phyloP scores from a whole-genome alignment of 2,888 invertebrate genomes.

The Himalopsyche tibetana region DNA sequence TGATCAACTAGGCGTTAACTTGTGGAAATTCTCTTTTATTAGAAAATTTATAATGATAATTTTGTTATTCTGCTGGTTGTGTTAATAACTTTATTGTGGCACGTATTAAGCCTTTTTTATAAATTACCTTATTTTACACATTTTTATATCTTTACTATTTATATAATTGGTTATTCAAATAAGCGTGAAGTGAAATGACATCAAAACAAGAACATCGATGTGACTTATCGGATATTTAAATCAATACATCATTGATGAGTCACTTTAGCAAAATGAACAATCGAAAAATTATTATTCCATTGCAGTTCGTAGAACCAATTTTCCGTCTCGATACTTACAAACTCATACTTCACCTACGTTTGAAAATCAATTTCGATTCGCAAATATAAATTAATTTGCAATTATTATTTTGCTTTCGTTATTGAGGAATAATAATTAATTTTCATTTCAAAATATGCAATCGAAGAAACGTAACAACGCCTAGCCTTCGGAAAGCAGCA shows the following conservation, averaged over 20 bases:
- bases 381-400: neutral
- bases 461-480: neutral
- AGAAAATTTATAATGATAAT: too few relatives aligned
- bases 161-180: too few relatives aligned
- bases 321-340: neutral
- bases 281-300: neutral
- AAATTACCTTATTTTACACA: too few relatives aligned
- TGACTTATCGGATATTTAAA: neutral
- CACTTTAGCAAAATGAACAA: conserved; percentile 7
- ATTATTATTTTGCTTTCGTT: neutral
- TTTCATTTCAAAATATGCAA: neutral
- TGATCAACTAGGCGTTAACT: too few relatives aligned
- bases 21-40: too few relatives aligned
- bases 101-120: too few relatives aligned
- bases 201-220: neutral
- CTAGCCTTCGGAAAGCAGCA: neutral
- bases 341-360: neutral
- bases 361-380: neutral
- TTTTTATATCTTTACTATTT: too few relatives aligned
- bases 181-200: too few relatives aligned
- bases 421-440: neutral
- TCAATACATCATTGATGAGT: conserved; percentile 12
- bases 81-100: too few relatives aligned
- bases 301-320: neutral
- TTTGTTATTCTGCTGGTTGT: too few relatives aligned